Conservation (phyloP, 2,797 vertebrate species). For the Lycodopsis pacificus region DNA sequence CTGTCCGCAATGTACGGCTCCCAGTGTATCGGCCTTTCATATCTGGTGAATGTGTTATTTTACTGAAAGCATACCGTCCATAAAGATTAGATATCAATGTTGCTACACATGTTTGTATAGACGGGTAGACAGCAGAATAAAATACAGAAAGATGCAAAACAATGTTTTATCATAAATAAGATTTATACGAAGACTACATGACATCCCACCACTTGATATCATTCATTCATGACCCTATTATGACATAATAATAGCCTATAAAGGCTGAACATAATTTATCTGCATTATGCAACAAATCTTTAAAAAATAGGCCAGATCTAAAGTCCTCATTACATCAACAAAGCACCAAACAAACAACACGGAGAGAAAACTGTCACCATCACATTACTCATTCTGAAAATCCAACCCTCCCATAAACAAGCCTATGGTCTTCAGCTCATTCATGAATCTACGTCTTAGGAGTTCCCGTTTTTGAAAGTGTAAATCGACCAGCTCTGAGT, state of each 20-base stretch:
- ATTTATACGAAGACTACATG: neutral
- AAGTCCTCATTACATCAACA: slow-evolving; percentile 34
- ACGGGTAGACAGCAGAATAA: neutral
- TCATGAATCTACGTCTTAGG: slow-evolving; percentile 70
- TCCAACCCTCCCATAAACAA: slow-evolving; percentile 62
- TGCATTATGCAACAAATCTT: slow-evolving; percentile 4
- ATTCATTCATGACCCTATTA: neutral
- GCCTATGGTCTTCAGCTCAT: slow-evolving; percentile 66
- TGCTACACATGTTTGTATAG: neutral
- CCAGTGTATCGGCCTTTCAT: neutral
- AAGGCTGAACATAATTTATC: neutral
- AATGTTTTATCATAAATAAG: slow-evolving; percentile 1
- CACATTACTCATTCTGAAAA: slow-evolving; percentile 48
- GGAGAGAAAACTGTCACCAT: slow-evolving; percentile 58
- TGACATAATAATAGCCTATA: neutral
- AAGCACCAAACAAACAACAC: slow-evolving; percentile 39
- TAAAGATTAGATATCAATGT: slow-evolving; percentile 1
- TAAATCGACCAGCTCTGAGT: slow-evolving; percentile 67
- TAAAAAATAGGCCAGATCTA: slow-evolving; percentile 16
- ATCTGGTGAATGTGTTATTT: slow-evolving; percentile 15
- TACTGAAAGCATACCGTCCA: neutral
- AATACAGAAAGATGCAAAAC: neutral
- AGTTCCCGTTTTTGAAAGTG: slow-evolving; percentile 63
- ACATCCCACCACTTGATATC: neutral
- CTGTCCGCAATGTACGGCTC: slow-evolving; percentile 11